These are phyloP conservation scores for Nomada goodeniana DNA, from an alignment of 2,888 invertebrate genomes.

Conservation along the genomic window DNA sequence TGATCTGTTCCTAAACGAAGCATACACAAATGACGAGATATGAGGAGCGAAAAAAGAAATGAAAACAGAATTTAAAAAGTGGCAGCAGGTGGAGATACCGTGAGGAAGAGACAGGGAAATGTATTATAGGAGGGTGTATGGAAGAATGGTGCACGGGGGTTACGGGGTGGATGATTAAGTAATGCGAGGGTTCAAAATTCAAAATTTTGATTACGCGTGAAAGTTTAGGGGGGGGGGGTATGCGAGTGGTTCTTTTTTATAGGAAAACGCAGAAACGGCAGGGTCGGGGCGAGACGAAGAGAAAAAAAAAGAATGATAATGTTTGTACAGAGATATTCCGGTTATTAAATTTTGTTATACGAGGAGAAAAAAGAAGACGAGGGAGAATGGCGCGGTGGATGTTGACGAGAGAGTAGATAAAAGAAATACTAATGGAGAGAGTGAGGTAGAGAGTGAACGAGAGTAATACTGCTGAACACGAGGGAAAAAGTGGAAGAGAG, in stretches of 20 bases:
- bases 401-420: slow-evolving; percentile 53
- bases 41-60: neutral
- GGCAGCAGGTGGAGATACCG: too few species aligned
- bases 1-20: slow-evolving; percentile 79
- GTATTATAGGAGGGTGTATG: slow-evolving; percentile 59
- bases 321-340: slow-evolving; percentile 84
- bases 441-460: slow-evolving; percentile 58
- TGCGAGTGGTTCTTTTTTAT: slow-evolving; percentile 82
- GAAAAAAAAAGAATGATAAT: slow-evolving; percentile 69
- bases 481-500: slow-evolving; percentile 54
- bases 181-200: slow-evolving; percentile 81
- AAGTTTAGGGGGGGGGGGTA: slow-evolving; percentile 9
- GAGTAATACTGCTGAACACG: slow-evolving; percentile 14
- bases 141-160: slow-evolving; percentile 27
- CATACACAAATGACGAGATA: slow-evolving; percentile 23
- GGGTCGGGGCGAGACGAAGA: slow-evolving; percentile 71
- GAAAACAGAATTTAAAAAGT: neutral
- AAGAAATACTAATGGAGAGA: slow-evolving; percentile 35
- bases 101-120: slow-evolving; percentile 14
- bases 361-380: slow-evolving; percentile 60
- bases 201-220: slow-evolving; percentile 79
- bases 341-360: slow-evolving; percentile 84
- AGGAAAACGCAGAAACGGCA: slow-evolving; percentile 58
- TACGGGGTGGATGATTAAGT: slow-evolving; percentile 1
- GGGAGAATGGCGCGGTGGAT: slow-evolving; percentile 47